Conservation (phyloP, 2,888 invertebrate genomes). For the Leptinotarsa juncta region DNA sequence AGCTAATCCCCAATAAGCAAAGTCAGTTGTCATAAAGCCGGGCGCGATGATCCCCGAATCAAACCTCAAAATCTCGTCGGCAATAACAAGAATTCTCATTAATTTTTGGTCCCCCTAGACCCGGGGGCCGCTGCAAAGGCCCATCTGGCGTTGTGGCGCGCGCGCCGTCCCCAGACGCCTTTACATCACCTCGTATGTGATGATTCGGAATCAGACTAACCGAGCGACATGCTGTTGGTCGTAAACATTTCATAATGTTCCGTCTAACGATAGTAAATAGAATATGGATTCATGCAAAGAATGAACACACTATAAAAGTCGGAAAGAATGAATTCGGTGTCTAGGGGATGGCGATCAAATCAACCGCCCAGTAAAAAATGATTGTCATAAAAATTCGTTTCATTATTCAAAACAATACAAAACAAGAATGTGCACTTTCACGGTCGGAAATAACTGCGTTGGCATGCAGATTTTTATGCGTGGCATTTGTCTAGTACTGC, state of each 20-base stretch:
- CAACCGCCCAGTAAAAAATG: no score
- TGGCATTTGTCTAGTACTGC: no score
- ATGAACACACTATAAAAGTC: no score
- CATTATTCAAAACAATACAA: no score
- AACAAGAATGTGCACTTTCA: no score
- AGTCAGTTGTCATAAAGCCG: slow-evolving; percentile 37
- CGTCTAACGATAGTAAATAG: slow-evolving; percentile 28
- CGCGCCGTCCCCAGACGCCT: slow-evolving; percentile 49
- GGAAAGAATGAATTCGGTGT: no score
- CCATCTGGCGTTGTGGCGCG: slow-evolving; percentile 50
- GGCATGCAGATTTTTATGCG: no score
- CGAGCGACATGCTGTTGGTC: slow-evolving; percentile 57
- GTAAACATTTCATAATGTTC: slow-evolving; percentile 50
- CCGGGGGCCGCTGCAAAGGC: slow-evolving; percentile 49
- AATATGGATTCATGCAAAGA: background rate
- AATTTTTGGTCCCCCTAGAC: slow-evolving; percentile 55
- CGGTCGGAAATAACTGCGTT: no score
- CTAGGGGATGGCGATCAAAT: no score
- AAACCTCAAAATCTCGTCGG: slow-evolving; percentile 56
- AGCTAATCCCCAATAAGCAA: slow-evolving; percentile 43
- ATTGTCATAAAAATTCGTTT: no score
- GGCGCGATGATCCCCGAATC: slow-evolving; percentile 56
- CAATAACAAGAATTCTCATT: slow-evolving; percentile 63
- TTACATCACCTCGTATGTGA: slow-evolving; percentile 55
- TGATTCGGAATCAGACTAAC: slow-evolving; percentile 61